Base-by-base conservation (phyloP, 2,888 invertebrate genomes). In the Gari tellinella region DNA sequence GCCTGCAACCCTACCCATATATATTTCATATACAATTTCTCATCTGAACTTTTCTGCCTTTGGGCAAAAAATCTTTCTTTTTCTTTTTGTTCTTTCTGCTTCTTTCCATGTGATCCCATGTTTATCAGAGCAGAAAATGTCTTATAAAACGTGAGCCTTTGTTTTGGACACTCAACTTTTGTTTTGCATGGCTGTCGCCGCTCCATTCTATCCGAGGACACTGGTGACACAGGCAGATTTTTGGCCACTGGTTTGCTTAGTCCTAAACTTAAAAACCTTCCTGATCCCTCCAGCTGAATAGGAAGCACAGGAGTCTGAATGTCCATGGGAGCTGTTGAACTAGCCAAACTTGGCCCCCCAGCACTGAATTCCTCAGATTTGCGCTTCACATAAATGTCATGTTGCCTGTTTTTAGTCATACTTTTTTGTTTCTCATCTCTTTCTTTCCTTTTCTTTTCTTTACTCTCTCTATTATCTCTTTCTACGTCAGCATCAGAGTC, bases 1-100 rank as follows among this genome's bases (percentile, higher is more conserved):
- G 97, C 97, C 92, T 96, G 96, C 74, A 98, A 93, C 93, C 97
- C 97, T 83, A 97, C 92, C 97, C 97, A 98, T 84, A 97, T 96
- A 82, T 97, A 94, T 92, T 97, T 97, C 92, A 96, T 96, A 96
- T 96, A 97, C 48, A 96, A 93, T 73, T 96, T 95, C 90, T 97
- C 97, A 91, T 97, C 97, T 80, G 95, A 94, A 84, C 96, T 96
- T 88, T 86, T 89, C 85, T 90, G 92, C 61, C 88, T 73, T 25
- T 83, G 84, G 45, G 81, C 84, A 31, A 81, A 68, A 10, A 80
- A 72, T 37, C 73, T 68, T 10, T 78, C 76, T 37, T 68, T 73
- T 57, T 83, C 77, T 63, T 84, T 83, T 48, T 74, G 72, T 52
- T 90, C 89, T 66, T 89, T 88, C 48, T 88, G 86, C 72, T 90